Evolutionary conservation across 2,888 invertebrate genomes (phyloP), one percentile per base, ranked within the genome.

Genomic region (Plagodis dolabraria): DNA sequence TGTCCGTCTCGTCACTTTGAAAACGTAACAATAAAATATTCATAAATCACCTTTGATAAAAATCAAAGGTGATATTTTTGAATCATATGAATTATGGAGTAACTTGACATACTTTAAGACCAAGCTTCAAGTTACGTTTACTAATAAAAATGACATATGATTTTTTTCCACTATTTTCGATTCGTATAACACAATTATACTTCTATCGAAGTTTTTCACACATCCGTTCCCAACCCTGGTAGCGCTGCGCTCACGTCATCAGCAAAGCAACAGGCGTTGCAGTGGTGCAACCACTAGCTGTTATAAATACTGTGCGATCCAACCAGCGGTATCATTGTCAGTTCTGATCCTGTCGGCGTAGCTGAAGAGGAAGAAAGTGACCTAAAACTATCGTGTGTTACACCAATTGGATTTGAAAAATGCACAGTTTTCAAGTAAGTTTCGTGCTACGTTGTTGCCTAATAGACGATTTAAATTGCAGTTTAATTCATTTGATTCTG

Each of bases 281-380:
- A 55, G 65, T 81, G 88, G 84, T 84, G 87, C 78, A 89, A 89
- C 77, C 63, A 65, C n/a, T 10, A 60, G 69, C 74, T 43, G 76
- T 85, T 91, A 91, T 90, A 92, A 89, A 89, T 89, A 88, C 73
- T 72, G 80, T 76, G 80, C 74, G 68, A 57, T 61, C 57, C 61
- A 61, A 55, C 59, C 60, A 59, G 63, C 65, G 68, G 74, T 72
- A 80, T 61, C 85, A 89, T 89, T 86, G 86, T 88, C 86, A 93
- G 91, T 93, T 92, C 89, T 67, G 73, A 78, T 92, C 89, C 90
- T 90, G 91, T 89, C 89, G 77, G 83, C 78, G 60, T 34, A 58
- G 82, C 86, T 85, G 89, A 92, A 92, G 88, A 92, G 89, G 92
- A 89, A 82, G 90, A 88, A 91, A 93, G 92, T 92, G 90, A 87